Evolutionary conservation across 35 echinoderm and acorn worm genomes (phyloP).

Genomic region (Acanthaster planci): DNA sequence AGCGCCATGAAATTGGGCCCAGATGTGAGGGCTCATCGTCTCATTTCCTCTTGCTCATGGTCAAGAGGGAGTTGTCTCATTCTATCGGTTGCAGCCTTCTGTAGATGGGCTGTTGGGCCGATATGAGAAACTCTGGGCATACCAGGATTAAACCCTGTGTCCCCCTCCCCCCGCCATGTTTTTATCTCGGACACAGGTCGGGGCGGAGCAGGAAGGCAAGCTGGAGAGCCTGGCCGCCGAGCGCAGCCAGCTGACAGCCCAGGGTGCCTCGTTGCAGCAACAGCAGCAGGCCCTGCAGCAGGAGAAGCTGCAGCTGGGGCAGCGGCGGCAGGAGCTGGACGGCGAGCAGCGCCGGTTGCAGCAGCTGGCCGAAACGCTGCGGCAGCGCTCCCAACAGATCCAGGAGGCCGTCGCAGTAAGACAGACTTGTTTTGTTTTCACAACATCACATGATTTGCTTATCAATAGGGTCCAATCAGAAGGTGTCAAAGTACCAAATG

Average conservation of each 20-base stretch:
- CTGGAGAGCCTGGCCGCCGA: constrained; percentile 62
- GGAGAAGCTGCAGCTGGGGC: constrained; percentile 51
- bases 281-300: constrained; percentile 47
- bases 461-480: too few species aligned
- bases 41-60: too few species aligned
- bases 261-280: constrained; percentile 42
- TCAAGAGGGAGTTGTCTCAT: too few species aligned
- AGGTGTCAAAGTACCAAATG: too few species aligned
- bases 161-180: too few species aligned
- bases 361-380: constrained; percentile 66
- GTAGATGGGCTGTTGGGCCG: too few species aligned
- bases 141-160: too few species aligned
- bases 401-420: constrained; percentile 65
- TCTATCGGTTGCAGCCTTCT: too few species aligned
- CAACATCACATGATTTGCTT: too few species aligned
- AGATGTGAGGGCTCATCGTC: too few species aligned
- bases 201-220: constrained; percentile 80
- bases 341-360: constrained; percentile 73
- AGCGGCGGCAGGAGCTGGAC: constrained; percentile 47
- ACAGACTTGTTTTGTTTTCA: background rate
- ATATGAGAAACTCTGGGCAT: too few species aligned
- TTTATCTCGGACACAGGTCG: constrained; percentile 43
- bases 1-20: too few species aligned
- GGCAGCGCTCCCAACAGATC: constrained; percentile 73
- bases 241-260: constrained; percentile 55